Evolutionary conservation across 2,888 invertebrate genomes (phyloP), one percentile per base, ranked within the genome.

Genomic region (Polymixis flavicincta): DNA sequence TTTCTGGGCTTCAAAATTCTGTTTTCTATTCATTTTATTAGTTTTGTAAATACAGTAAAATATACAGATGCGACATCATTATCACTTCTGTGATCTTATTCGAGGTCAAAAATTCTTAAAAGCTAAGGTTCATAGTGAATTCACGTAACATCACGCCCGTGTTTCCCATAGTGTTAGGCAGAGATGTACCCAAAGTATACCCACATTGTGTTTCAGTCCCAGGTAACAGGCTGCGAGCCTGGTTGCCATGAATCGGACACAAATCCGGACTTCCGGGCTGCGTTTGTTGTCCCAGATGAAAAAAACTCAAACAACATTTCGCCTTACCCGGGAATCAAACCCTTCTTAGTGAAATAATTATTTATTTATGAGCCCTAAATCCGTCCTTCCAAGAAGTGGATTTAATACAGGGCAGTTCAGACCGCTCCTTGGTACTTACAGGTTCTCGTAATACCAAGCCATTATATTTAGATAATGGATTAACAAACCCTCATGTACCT

Each of bases 401-500:
- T 19, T 32, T 25, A 25, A 70, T 37, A 37, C 9, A 37, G 28
- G 22, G 13, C 4, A 8, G 22, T 54, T 42, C 7, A 68, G 1
- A 22, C 45, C 65, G 13, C 28, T n/a, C 13, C 8, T n/a, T 67
- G 45, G n/a, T 11, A 48, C 32, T n/a, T 8, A 60, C 60, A 32
- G 19, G 45, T 72, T 17, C 48, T 65, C 52, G 25, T 54, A 45
- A 28, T 9, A 45, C 42, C 63, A 11, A 13, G 52, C 50, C 19
- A 57, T 57, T 76, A 68, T 76, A 57, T 76, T 57, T 63, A 63
- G 61, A 25, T 68, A 76, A 76, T 57, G 68, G 50, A 68, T 75
- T 61, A 66, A 8, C 19, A 28, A 42, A 54, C 65, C 52, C 45
- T 45, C 75, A 25, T 13, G 13, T 68, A 76, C 61, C 55, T 76